Percentiles rank a stretch among this genome's conserved stretches.
These are phyloP conservation scores for Parazoanthus swiftii DNA, from an alignment of 92 coral and sea anemone species.

Conservation along the genomic window DNA sequence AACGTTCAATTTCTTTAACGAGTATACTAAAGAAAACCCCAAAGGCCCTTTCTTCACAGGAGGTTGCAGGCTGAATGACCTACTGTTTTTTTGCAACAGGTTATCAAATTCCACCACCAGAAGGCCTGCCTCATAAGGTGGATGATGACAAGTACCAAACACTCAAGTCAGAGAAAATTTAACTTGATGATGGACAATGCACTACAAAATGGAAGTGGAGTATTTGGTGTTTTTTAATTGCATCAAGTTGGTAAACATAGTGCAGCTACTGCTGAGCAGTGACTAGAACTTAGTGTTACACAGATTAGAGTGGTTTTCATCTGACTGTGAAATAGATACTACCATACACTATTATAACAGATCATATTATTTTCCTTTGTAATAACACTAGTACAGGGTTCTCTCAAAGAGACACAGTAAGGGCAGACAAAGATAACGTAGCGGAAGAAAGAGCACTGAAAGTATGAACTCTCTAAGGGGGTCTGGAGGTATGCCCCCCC, in stretches of 20 bases:
- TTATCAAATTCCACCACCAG: constrained; percentile 47
- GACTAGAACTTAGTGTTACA: too few relatives aligned
- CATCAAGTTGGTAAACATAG: background rate
- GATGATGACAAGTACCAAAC: constrained; percentile 45
- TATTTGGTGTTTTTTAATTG: constrained; percentile 40
- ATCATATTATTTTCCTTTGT: too few relatives aligned
- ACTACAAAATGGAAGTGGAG: constrained; percentile 35
- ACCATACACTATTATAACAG: too few relatives aligned
- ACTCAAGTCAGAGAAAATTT: constrained; percentile 38
- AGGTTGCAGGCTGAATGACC: constrained; percentile 52
- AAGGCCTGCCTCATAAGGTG: constrained; percentile 22
- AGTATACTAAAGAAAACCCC: constrained; percentile 43
- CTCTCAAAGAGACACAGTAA: too few relatives aligned
- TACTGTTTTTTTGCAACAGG: constrained; percentile 47
- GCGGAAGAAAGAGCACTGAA: too few relatives aligned
- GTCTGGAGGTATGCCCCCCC: too few relatives aligned
- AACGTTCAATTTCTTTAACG: constrained; percentile 41
- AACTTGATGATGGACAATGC: constrained; percentile 42
- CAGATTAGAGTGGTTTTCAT: too few relatives aligned
- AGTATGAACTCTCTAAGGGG: too few relatives aligned
- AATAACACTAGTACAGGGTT: too few relatives aligned
- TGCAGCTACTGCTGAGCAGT: too few relatives aligned
- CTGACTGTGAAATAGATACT: too few relatives aligned
- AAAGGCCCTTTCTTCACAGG: constrained; percentile 25
- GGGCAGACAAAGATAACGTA: too few relatives aligned